Base-by-base conservation (phyloP, 2,888 invertebrate species). In the Mayetiola destructor region DNA sequence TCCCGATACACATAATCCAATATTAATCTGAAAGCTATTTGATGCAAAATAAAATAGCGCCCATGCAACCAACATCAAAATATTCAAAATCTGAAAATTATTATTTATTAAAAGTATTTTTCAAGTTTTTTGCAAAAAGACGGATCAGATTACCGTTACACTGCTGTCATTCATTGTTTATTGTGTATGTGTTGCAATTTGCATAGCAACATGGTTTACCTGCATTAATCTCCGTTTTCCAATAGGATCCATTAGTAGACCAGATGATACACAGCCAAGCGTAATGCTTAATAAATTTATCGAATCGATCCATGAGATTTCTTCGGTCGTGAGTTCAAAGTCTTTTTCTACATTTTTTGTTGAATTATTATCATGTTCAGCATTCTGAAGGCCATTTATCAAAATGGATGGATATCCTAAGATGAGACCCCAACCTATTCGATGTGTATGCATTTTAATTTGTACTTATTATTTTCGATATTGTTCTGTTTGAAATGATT, bases 391-490 rank as follows among this genome's bases (percentile, higher is more conserved):
- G 5, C 27, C 48, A n/a, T 23, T 23, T 27, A 48, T 27, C 16
- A 48, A 48, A 27, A 48, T 27, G 27, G 48, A 27, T 27, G 48
- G 48, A 48, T 27, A 48, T 5, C 48, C 48, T n/a, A 48, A n/a
- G 27, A 48, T 27, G 6, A 48, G 18, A n/a, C 48, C 48, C 48
- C 48, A 48, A n/a, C 48, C 48, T 42, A 18, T 42, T 39, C 3
- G 14, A 8, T 12, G 32, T 9, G 12, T 32, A 9, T 32, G 32
- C 32, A 32, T 9, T 32, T 32, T 32, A n/a, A n/a, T n/a, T n/a
- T n/a, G n/a, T n/a, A n/a, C n/a, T n/a, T n/a, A n/a, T n/a, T n/a
- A n/a, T n/a, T n/a, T n/a, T n/a, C n/a, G n/a, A n/a, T n/a, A n/a
- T n/a, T n/a, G n/a, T n/a, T n/a, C n/a, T n/a, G n/a, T n/a, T n/a